Evolutionary conservation across 2,113 vertebrate genomes (phyloP).

Genomic region (Cyanoderma ruficeps): DNA sequence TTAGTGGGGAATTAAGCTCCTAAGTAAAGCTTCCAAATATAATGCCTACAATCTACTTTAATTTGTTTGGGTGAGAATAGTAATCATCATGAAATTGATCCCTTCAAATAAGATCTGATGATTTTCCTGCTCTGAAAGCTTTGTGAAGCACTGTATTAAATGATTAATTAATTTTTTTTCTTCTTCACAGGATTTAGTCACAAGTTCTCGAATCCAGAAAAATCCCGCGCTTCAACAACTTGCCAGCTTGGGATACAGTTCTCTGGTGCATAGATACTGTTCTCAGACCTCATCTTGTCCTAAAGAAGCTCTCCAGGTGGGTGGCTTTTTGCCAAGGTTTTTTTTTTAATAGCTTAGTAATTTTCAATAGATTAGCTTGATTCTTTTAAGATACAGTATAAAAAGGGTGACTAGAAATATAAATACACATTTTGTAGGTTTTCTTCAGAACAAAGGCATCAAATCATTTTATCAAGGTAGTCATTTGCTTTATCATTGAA

Average conservation of each 20-base stretch:
- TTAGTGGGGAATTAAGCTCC: not conserved
- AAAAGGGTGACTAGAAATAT: not conserved
- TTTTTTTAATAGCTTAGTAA: not conserved
- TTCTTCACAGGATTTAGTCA: slow-evolving; percentile 75
- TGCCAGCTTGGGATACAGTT: slow-evolving; percentile 80
- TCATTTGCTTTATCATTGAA: not conserved
- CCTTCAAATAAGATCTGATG: not conserved
- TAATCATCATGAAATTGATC: not conserved
- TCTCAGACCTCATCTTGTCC: slow-evolving; percentile 69
- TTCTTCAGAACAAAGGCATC: not conserved
- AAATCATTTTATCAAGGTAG: not conserved
- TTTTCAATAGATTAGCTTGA: not conserved
- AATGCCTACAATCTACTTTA: not conserved
- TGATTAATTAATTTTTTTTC: not conserved
- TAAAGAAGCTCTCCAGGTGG: slow-evolving; percentile 79
- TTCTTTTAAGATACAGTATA: not conserved
- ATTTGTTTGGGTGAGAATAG: not conserved
- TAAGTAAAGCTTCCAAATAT: not conserved
- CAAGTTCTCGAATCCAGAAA: slow-evolving; percentile 72
- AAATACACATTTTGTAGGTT: not conserved
- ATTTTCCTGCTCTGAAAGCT: not conserved
- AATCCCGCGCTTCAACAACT: slow-evolving; percentile 59
- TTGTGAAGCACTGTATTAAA: not conserved
- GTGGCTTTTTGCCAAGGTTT: not conserved
- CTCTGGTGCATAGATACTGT: slow-evolving; percentile 80